phyloP scores from a whole-genome alignment of 2,797 vertebrate species.

The Lophura swinhoii region DNA sequence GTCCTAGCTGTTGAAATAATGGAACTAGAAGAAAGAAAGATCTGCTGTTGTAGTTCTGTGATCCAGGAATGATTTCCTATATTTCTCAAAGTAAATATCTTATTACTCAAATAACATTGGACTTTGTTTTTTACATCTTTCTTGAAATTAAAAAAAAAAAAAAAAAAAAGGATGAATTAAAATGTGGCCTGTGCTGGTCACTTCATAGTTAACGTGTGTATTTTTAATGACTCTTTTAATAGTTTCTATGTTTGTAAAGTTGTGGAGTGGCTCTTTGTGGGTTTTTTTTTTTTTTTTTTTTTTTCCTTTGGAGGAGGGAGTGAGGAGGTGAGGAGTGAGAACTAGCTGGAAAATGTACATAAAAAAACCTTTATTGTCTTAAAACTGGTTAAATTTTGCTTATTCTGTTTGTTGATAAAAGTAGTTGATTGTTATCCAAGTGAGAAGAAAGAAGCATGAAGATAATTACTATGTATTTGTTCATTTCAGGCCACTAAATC shows the following conservation, averaged over 20 bases:
- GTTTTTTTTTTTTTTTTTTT: not conserved
- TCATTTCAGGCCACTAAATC: constrained; percentile 87
- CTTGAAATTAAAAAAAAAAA: not conserved
- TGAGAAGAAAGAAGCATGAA: not conserved
- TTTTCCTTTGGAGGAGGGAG: not conserved
- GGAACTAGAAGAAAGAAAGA: not conserved
- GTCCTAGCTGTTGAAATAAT: not conserved
- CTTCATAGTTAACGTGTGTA: not conserved
- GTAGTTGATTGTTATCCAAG: not conserved
- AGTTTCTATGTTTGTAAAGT: not conserved
- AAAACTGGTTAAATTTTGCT: not conserved
- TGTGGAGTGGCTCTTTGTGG: not conserved
- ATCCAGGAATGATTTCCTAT: not conserved
- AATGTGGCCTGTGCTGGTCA: not conserved
- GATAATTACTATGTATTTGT: not conserved
- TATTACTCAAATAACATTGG: not conserved
- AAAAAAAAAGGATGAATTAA: not conserved
- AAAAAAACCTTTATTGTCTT: not conserved
- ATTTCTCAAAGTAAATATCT: not conserved
- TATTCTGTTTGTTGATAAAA: not conserved
- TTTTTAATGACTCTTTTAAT: not conserved
- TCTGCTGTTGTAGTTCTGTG: not conserved
- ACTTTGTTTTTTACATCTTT: not conserved
- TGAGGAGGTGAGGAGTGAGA: not conserved
- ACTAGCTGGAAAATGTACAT: not conserved